Evolutionary conservation across 2,888 invertebrate genomes (phyloP).

Genomic region (Globia sparganii): DNA sequence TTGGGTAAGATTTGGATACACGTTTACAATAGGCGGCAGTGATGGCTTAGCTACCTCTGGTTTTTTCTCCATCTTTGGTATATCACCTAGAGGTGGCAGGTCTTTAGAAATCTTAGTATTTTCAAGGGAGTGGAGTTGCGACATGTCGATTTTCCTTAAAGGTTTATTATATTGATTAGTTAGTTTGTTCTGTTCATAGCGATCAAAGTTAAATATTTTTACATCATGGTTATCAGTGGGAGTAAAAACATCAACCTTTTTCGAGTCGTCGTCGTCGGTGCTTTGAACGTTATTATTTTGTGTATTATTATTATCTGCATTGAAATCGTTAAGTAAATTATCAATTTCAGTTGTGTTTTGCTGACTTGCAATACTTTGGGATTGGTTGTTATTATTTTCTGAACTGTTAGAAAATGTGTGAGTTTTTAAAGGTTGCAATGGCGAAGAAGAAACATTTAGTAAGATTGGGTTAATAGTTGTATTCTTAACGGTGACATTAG

Average conservation of each 20-base stretch:
- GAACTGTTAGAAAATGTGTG: slow-evolving; percentile 86
- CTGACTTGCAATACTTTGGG: slow-evolving; percentile 82
- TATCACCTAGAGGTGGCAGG: slow-evolving; percentile 78
- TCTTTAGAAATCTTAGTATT: slow-evolving; percentile 88
- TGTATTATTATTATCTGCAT: slow-evolving; percentile 72
- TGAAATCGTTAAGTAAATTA: slow-evolving; percentile 84
- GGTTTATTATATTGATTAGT: slow-evolving; percentile 80
- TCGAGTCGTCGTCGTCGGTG: slow-evolving; percentile 66
- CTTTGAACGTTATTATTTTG: slow-evolving; percentile 76
- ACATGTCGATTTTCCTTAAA: slow-evolving; percentile 86
- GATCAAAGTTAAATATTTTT: slow-evolving; percentile 89
- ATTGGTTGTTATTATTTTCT: slow-evolving; percentile 84
- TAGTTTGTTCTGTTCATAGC: slow-evolving; percentile 87
- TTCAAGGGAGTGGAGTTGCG: slow-evolving; percentile 86
- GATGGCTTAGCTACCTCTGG: slow-evolving; percentile 75
- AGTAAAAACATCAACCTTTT: slow-evolving; percentile 71
- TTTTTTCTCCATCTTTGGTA: slow-evolving; percentile 77
- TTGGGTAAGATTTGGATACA: slow-evolving; percentile 87
- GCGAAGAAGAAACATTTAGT: slow-evolving; percentile 87
- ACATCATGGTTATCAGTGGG: slow-evolving; percentile 82
- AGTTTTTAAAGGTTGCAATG: slow-evolving; percentile 87
- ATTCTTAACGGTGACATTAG: slow-evolving; percentile 74
- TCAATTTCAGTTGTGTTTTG: slow-evolving; percentile 82
- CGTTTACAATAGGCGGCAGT: slow-evolving; percentile 85
- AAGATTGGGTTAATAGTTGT: slow-evolving; percentile 84